Evolutionary conservation across 2,888 invertebrate genomes (phyloP).

Genomic region (Lepetodrilus schrolli): DNA sequence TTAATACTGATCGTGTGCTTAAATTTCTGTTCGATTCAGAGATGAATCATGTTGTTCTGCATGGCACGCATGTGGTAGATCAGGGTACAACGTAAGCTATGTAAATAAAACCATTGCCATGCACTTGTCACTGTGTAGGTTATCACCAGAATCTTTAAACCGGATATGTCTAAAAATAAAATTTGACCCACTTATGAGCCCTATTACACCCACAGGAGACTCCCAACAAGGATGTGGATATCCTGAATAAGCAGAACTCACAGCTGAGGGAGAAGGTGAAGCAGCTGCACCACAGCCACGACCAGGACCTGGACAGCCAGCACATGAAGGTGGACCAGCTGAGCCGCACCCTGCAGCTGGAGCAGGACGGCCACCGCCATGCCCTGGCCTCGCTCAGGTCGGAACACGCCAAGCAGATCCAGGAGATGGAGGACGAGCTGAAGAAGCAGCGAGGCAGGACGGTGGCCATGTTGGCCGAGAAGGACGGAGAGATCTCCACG

Average conservation of each 20-base stretch:
- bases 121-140: too few relatives aligned
- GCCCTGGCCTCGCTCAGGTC: conserved; percentile 73
- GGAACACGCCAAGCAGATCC: conserved; percentile 82
- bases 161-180: too few relatives aligned
- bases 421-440: conserved; percentile 69
- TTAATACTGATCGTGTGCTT: too few relatives aligned
- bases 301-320: conserved; percentile 76
- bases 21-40: too few relatives aligned
- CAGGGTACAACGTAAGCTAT: too few relatives aligned
- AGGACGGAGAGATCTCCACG: conserved; percentile 79
- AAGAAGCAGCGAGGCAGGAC: conserved; percentile 88
- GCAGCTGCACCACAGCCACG: conserved; percentile 54
- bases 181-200: too few relatives aligned
- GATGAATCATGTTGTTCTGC: too few relatives aligned
- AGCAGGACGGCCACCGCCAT: conserved; percentile 73
- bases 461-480: conserved; percentile 85
- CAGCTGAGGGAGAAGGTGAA: conserved; percentile 76
- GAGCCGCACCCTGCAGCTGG: conserved; percentile 63
- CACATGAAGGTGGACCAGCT: conserved; percentile 62
- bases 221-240: conserved; percentile 62
- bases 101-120: too few relatives aligned
- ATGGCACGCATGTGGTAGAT: too few relatives aligned
- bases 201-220: too few relatives aligned
- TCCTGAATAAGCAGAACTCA: conserved; percentile 77
- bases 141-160: too few relatives aligned